Evolutionary conservation across 1,140 invertebrate genomes (phyloP).

Genomic region (Tenebrio molitor): DNA sequence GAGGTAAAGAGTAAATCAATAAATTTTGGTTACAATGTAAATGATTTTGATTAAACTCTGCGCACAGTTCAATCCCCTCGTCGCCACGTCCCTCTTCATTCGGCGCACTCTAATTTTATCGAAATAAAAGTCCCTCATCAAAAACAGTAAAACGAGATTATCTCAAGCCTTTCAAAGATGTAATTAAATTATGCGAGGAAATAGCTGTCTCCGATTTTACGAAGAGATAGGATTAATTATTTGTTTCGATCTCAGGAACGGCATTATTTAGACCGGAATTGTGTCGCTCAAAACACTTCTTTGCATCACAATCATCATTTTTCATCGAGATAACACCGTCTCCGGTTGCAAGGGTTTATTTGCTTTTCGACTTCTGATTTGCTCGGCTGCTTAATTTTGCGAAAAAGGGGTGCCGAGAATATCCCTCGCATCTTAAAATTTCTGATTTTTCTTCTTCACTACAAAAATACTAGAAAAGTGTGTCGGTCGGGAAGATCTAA

Average conservation of each 20-base stretch:
- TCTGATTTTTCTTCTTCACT: too few species aligned
- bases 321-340: conserved; percentile 14
- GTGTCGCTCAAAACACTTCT: conserved; percentile 17
- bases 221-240: conserved; percentile 45
- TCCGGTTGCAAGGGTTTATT: background rate
- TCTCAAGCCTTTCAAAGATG: conserved; percentile 47
- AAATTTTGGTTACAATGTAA: conserved; percentile 36
- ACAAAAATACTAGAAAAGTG: too few species aligned
- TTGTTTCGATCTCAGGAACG: conserved; percentile 43
- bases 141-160: conserved; percentile 46
- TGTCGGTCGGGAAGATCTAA: too few species aligned
- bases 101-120: conserved; percentile 15
- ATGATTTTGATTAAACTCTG: conserved; percentile 32
- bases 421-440: too few species aligned
- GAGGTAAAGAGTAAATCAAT: conserved; percentile 33
- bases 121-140: conserved; percentile 42
- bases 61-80: background rate
- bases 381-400: background rate
- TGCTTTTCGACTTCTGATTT: conserved; percentile 10
- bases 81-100: background rate
- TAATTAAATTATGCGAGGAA: conserved; percentile 47
- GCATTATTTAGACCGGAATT: conserved; percentile 36
- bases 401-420: too few species aligned
- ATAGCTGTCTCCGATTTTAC: conserved; percentile 47
- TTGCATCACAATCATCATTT: conserved; percentile 40